Percentiles rank a stretch among this genome's conserved stretches.
phyloP scores from a whole-genome alignment of 2,113 vertebrate species.

The Oxyura jamaicensis region DNA sequence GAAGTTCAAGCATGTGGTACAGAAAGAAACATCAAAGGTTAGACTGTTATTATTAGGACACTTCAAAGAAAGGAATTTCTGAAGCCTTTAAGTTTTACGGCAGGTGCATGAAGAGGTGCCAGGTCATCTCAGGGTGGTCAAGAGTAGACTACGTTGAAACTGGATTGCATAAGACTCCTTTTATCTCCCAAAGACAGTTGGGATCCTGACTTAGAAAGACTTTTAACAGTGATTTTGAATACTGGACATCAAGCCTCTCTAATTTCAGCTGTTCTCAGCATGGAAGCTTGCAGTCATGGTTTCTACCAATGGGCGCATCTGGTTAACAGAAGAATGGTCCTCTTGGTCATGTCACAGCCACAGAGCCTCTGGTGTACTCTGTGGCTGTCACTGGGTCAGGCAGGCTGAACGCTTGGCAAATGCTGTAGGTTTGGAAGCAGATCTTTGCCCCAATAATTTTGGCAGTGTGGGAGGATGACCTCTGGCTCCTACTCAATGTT shows the following conservation, averaged over 20 bases:
- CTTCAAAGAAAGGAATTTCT: constrained; percentile 91
- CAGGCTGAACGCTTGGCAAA: not conserved
- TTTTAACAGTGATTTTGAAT: constrained; percentile 83
- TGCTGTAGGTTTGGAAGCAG: not conserved
- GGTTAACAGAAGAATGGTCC: constrained; percentile 81
- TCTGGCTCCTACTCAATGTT: constrained; percentile 2
- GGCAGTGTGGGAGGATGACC: not conserved
- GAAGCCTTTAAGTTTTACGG: constrained; percentile 95
- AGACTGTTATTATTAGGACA: constrained; percentile 88
- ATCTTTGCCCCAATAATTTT: constrained; percentile 20
- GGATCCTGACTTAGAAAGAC: constrained; percentile 77
- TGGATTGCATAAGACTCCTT: constrained; percentile 81
- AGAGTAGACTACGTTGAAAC: constrained; percentile 73
- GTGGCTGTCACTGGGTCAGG: not conserved
- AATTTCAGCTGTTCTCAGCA: constrained; percentile 96
- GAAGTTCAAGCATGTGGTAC: constrained; percentile 87
- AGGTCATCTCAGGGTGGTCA: constrained; percentile 90
- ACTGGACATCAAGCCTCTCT: constrained; percentile 97
- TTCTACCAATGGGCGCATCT: constrained; percentile 85
- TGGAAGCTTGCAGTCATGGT: constrained; percentile 80
- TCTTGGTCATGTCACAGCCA: constrained; percentile 41
- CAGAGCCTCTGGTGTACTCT: not conserved
- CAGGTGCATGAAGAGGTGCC: constrained; percentile 93
- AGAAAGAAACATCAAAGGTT: constrained; percentile 92
- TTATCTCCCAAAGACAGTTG: constrained; percentile 84